Base-by-base conservation (phyloP, 1,140 invertebrate genomes). In the Habropoda laboriosa region DNA sequence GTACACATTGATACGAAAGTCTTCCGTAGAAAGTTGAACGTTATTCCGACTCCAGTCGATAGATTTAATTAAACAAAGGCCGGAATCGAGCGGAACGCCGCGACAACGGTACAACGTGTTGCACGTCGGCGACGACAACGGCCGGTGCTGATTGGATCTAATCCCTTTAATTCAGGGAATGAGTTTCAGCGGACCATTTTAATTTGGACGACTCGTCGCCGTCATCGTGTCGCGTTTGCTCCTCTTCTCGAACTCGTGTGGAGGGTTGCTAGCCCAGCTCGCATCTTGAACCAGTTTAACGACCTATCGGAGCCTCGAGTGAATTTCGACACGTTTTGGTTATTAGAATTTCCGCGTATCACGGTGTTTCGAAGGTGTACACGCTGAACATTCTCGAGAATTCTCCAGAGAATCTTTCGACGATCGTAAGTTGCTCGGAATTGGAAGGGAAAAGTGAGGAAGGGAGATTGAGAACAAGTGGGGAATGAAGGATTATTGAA, bases 171-270 rank as follows among this genome's bases (percentile, higher is more conserved):
- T 90, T 90, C 88, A 86, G 85, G 80, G 89, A 91, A 91, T 91
- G 90, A 91, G 88, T 91, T 90, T 90, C 89, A 89, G 83, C 87
- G 87, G 88, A 89, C 89, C 89, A 90, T 91, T 91, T 91, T 90
- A 91, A 91, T 91, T 91, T 85, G 79, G 85, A n/a, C n/a, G n/a
- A n/a, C n/a, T n/a, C n/a, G n/a, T n/a, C n/a, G 85, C 60, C n/a
- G 71, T 42, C 74, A 76, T 82, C 81, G 86, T 66, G 58, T 80
- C 78, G 81, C 82, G 74, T 80, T 71, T 79, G 68, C 71, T 85
- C 55, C 74, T 85, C 83, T 88, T 83, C 85, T 84, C 79, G 80
- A 42, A 86, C 79, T 86, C 67, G 51, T 47, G 66, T 42, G 47
- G 58, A 21, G 12, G 42, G 24, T 64, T 21, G 24, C 3, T 8